Evolutionary conservation across 2,888 invertebrate species (phyloP), one percentile per base, ranked within the genome.

Genomic region (Tholera decimalis): DNA sequence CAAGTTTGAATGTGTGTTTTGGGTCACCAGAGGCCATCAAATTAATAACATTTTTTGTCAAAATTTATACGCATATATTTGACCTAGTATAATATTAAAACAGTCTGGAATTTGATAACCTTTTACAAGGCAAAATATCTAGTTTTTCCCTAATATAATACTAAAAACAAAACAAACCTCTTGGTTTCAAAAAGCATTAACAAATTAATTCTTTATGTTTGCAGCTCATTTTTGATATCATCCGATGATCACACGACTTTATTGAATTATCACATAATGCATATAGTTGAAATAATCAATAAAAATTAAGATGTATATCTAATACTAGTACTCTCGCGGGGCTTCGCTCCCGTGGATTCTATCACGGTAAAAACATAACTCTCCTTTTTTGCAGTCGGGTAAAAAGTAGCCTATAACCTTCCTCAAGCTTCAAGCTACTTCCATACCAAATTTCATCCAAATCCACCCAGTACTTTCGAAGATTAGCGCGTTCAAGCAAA

Each of bases 221-320:
- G 24, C 3, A 26, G 20, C 20, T 26, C 9, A n/a, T 8, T 46
- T 26, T 22, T 15, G 22, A 9, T 28, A 47, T 5, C 26, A 26
- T 47, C 11, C 18, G 11, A 18, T 20, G 7, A 20, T 24, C 18
- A 18, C n/a, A 62, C 3, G 15, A 20, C 22, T 20, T 30, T 6
- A 13, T 28, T 20, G 35, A 55, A 30, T 67, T 49, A 24, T 44
- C 35, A 49, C 26, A 35, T 50, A 39, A 46, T 46, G 37, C 22
- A 11, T 24, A 8, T 43, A 50, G 1, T 47, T 20, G 1, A 20
- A 35, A 59, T 33, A 20, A 58, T 43, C 20, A 57, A 35, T 49
- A 53, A 71, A 30, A 62, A 37, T 20, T 60, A 53, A 1, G 18
- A 41, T 20, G 5, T 54, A 54, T n/a, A 43, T 43, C 24, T 47